Conservation (phyloP, 2,113 vertebrate species). For the Spea multiplicata region DNA sequence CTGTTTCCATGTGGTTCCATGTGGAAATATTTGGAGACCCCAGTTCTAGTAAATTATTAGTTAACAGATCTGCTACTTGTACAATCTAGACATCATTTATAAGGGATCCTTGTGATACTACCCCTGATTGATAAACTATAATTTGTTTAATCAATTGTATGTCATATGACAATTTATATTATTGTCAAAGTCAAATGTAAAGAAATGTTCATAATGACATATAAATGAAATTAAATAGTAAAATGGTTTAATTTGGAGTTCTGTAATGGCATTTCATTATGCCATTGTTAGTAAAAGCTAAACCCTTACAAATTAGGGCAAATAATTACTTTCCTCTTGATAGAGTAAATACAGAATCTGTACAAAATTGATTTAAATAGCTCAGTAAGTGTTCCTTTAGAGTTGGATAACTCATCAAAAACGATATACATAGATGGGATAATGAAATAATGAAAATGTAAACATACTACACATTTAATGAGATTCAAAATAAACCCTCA, state of each 20-base stretch:
- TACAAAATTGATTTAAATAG: conserved; percentile 29
- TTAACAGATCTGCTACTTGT: too few relatives aligned
- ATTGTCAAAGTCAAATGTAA: too few relatives aligned
- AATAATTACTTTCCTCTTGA: conserved; percentile 22
- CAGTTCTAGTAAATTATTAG: too few relatives aligned
- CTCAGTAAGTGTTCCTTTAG: conserved; percentile 29
- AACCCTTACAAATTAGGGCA: conserved; percentile 8
- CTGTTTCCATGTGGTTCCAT: too few relatives aligned
- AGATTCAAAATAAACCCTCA: neutral
- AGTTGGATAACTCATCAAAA: conserved; percentile 22
- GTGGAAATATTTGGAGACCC: too few relatives aligned
- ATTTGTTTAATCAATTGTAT: too few relatives aligned
- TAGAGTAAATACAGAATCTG: conserved; percentile 9
- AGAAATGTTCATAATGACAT: too few relatives aligned
- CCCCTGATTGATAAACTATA: too few relatives aligned
- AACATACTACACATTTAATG: conserved; percentile 24
- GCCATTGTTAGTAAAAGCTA: conserved; percentile 15
- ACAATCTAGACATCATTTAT: too few relatives aligned
- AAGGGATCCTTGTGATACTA: too few relatives aligned
- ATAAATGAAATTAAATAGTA: neutral
- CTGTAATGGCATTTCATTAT: neutral
- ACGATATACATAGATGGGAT: neutral
- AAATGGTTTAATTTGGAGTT: neutral
- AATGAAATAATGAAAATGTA: conserved; percentile 29
- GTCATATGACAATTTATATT: too few relatives aligned